Evolutionary conservation across 2,888 invertebrate species (phyloP).

Genomic region (Meteorus colon): DNA sequence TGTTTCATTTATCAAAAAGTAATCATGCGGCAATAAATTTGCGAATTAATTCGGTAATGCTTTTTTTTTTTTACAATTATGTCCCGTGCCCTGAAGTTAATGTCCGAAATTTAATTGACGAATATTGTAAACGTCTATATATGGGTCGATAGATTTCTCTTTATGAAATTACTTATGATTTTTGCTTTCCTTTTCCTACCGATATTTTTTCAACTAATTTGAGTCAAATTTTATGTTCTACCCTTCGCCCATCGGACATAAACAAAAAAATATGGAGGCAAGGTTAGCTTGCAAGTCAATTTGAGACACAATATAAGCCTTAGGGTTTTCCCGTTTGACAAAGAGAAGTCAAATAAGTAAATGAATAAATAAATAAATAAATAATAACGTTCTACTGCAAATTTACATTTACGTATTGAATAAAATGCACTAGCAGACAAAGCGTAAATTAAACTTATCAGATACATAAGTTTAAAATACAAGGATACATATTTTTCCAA

Average conservation of each 20-base stretch:
- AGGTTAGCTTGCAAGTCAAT: slow-evolving; percentile 56
- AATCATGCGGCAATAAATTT: slow-evolving; percentile 51
- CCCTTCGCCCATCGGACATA: slow-evolving; percentile 43
- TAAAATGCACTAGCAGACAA: slow-evolving; percentile 59
- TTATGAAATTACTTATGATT: slow-evolving; percentile 24
- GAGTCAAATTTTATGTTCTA: slow-evolving; percentile 32
- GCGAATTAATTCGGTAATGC: slow-evolving; percentile 57
- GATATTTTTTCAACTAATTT: slow-evolving; percentile 40
- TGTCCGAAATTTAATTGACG: slow-evolving; percentile 44
- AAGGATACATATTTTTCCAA: not conserved
- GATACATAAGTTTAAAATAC: not conserved
- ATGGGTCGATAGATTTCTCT: slow-evolving; percentile 31
- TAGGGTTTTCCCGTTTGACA: slow-evolving; percentile 57
- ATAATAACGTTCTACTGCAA: slow-evolving; percentile 72
- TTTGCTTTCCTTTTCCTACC: slow-evolving; percentile 40
- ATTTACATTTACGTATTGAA: slow-evolving; percentile 60
- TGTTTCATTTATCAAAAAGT: slow-evolving; percentile 27
- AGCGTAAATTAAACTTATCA: slow-evolving; percentile 33
- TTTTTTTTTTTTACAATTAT: slow-evolving; percentile 58
- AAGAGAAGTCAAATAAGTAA: slow-evolving; percentile 42
- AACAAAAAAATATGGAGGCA: slow-evolving; percentile 52
- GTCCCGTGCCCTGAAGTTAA: slow-evolving; percentile 45
- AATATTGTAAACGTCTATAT: slow-evolving; percentile 39
- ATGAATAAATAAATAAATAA: slow-evolving; percentile 24
- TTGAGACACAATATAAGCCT: slow-evolving; percentile 54